Evolutionary conservation across 2,113 vertebrate genomes (phyloP).

Genomic region (Daubentonia madagascariensis): DNA sequence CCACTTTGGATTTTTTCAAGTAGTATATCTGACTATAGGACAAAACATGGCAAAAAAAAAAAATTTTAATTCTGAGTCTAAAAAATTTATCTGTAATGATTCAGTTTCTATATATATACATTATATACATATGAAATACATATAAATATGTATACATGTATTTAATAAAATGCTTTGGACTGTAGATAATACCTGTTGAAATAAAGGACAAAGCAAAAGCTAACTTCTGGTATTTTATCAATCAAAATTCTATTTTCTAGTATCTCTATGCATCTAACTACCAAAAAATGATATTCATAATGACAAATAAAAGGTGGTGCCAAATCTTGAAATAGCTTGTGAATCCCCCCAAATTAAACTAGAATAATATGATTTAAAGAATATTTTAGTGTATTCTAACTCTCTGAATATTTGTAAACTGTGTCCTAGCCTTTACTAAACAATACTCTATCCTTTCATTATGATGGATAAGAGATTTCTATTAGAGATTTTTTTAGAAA

Average conservation of each 20-base stretch:
- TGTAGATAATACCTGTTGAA: neutral
- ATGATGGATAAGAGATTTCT: neutral
- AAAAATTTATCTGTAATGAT: neutral
- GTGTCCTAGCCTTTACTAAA: neutral
- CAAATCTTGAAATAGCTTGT: neutral
- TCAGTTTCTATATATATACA: neutral
- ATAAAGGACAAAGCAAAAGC: constrained; percentile 35
- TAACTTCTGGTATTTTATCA: neutral
- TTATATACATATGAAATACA: neutral
- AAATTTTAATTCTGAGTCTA: neutral
- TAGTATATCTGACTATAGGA: neutral
- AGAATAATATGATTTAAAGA: neutral
- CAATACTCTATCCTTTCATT: neutral
- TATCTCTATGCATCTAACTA: neutral
- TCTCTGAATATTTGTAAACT: constrained; percentile 29
- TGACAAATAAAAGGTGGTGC: neutral
- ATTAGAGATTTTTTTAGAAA: neutral
- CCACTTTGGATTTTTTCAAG: neutral
- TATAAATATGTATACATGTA: neutral
- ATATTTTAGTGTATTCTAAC: neutral
- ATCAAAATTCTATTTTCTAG: constrained; percentile 19
- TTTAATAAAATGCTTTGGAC: constrained; percentile 8
- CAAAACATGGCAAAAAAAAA: neutral
- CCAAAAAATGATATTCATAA: neutral
- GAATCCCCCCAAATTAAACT: constrained; percentile 5